phyloP scores from a whole-genome alignment of 2,797 vertebrate species.

The Epinephelus coioides region DNA sequence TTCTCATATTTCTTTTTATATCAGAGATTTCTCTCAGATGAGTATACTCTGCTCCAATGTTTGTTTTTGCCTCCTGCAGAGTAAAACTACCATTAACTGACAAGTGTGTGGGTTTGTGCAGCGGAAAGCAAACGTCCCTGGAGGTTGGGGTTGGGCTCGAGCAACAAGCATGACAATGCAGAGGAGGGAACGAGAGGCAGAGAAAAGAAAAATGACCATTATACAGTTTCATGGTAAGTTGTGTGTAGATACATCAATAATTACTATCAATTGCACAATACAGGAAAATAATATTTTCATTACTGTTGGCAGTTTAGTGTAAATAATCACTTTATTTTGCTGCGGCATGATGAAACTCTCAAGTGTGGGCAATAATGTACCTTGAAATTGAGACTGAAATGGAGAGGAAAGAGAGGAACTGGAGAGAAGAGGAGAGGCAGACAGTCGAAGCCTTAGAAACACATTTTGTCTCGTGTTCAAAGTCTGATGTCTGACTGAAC shows the following conservation, averaged over 20 bases:
- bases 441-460: constrained; percentile 37
- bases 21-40: not conserved
- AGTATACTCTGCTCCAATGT: constrained; percentile 18
- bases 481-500: constrained; percentile 43
- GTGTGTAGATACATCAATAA: constrained; percentile 42
- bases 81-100: constrained; percentile 18
- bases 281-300: constrained; percentile 33
- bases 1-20: not conserved
- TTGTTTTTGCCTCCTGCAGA: constrained; percentile 36
- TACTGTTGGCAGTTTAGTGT: constrained; percentile 44
- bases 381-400: constrained; percentile 72
- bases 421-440: constrained; percentile 24
- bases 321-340: constrained; percentile 60
- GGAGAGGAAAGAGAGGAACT: constrained; percentile 24
- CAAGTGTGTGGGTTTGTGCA: constrained; percentile 15
- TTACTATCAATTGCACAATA: constrained; percentile 39
- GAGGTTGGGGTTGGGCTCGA: constrained; percentile 16
- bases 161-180: constrained; percentile 20
- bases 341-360: constrained; percentile 48
- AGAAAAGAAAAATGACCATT: constrained; percentile 15
- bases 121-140: constrained; percentile 2
- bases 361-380: constrained; percentile 52
- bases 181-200: not conserved
- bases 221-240: constrained; percentile 31
- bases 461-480: constrained; percentile 40